Evolutionary conservation across 1,140 invertebrate species (phyloP), one percentile per base, ranked within the genome.

Genomic region (Lysiphlebus fabarum): DNA sequence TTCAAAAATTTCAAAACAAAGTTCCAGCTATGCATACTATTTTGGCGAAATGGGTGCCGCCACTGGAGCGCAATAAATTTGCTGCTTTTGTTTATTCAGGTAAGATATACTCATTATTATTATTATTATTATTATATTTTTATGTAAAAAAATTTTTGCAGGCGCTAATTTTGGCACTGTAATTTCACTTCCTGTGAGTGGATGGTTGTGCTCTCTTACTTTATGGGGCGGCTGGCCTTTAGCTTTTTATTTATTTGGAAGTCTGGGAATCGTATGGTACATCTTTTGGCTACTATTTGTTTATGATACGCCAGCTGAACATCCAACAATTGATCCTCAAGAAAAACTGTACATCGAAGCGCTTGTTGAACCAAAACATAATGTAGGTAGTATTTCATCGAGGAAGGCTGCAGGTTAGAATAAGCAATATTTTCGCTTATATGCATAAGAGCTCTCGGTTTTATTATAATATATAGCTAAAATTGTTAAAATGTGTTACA

Each of bases 11-110:
- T 26, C 17, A 26, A 26, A 26, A 26, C 34, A 92, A 90, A 44
- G 92, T 89, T 77, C 90, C 90, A 44, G 87, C 90, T 1, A 90
- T 92, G 87, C 87, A 90, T 71, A 87, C 86, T 33, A 90, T 93
- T 85, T 72, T 92, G 36, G 88, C 90, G 5, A 83, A 86, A 57
- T 93, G 90, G 90, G 88, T 91, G 45, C 90, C 90, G 6, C 88
- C 89, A 9, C 73, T 89, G 62, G 90, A 92, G 72, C 82, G 90
- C 65, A 90, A 87, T 56, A 89, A 88, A 79, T 89, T 92, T 74
- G 89, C 88, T 36, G 88, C 90, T 14, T 77, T 90, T 66, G 89
- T 90, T 33, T 91, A 90, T 80, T 87, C 88, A 60, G 89, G 88
- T 84, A 77, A 75, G 44, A 57, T 33, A 53, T 41, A 37, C 4